Conservation (phyloP, 2,888 invertebrate genomes). For the Tortrix viridana region DNA sequence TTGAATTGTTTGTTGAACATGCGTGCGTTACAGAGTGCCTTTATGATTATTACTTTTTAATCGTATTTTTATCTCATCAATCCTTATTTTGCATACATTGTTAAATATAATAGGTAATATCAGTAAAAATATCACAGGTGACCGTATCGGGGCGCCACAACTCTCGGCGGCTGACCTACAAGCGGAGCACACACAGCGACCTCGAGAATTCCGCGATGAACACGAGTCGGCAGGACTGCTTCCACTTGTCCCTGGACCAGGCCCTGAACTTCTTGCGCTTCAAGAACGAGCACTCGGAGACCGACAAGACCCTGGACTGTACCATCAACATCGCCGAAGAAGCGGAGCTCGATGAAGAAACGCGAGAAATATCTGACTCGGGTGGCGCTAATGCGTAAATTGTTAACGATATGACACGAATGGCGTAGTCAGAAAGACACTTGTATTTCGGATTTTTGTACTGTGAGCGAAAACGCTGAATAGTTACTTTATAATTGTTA, state of each 20-base stretch:
- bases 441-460: not conserved
- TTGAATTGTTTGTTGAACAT: too few species aligned
- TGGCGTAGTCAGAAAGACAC: not conserved
- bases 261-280: conserved; percentile 68
- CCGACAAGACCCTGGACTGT: conserved; percentile 61
- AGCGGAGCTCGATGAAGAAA: conserved; percentile 35
- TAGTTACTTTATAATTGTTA: not conserved
- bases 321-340: conserved; percentile 53
- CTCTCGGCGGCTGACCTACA: conserved; percentile 61
- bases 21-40: too few species aligned
- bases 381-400: conserved; percentile 2
- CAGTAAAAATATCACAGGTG: conserved; percentile 51
- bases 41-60: too few species aligned
- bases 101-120: too few species aligned
- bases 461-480: too few species aligned
- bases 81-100: too few species aligned
- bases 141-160: conserved; percentile 63
- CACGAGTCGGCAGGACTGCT: conserved; percentile 70
- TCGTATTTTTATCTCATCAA: too few species aligned
- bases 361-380: conserved; percentile 7
- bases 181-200: conserved; percentile 71
- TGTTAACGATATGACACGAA: not conserved
- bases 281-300: conserved; percentile 63
- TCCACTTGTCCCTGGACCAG: conserved; percentile 71
- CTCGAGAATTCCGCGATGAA: conserved; percentile 65